Evolutionary conservation across 2,888 invertebrate genomes (phyloP), one percentile per base, ranked within the genome.

Genomic region (Pammene fasciana): DNA sequence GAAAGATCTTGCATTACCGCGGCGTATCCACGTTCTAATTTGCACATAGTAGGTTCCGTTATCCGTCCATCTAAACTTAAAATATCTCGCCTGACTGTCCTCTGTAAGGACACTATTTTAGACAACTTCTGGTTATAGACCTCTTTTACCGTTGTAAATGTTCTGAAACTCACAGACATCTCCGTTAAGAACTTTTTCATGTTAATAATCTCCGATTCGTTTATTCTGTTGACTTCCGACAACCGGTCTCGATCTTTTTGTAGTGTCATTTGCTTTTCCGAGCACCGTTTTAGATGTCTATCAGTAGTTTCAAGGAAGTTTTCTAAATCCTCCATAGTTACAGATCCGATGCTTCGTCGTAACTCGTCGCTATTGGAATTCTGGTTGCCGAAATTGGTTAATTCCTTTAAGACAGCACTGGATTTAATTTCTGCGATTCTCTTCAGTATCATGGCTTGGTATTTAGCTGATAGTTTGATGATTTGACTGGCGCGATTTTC

Each of bases 221-320:
- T 85, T 61, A 91, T 92, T 71, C 80, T 84, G 72, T 90, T 90
- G 48, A 92, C 84, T 78, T 92, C 91, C 0, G 73, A 70, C 57
- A 91, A 77, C 71, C 89, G 80, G 72, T 92, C 92, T 14, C 89
- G 80, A 70, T 92, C 92, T 72, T 88, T 91, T 71, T 89, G 89
- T 64, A 92, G 74, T 1, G 79, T 73, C 8, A 80, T 70, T 73
- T 90, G 90, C 72, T 86, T 90, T 46, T 92, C 92, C 0, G 89
- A 81, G 73, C 90, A 91, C 43, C 86, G 82, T 65, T 82, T 84
- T 14, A 92, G 71, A 72, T 90, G 91, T 73, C 82, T 84, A 66
- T 92, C 92, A 0, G 90, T 92, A 0, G 90, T 92, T 72, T 92
- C 92, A 50, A 92, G 75, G 79, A 92, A 92, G 75, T 88, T 89